phyloP scores from a whole-genome alignment of 2,888 invertebrate species.

The Megastigmus dorsalis region DNA sequence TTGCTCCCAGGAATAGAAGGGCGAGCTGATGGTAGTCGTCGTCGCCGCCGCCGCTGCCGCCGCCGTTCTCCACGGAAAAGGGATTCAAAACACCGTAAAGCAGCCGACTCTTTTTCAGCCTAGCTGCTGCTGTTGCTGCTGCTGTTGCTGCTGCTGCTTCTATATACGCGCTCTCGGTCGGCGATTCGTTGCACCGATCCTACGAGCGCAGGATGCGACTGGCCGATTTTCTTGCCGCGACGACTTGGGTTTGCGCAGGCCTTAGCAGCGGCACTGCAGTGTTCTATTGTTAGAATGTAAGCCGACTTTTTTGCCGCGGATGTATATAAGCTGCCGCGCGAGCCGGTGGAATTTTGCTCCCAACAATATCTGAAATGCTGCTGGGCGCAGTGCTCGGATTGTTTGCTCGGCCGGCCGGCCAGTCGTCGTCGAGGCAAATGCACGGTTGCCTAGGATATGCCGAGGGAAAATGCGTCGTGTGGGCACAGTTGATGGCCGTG shows the following conservation, averaged over 20 bases:
- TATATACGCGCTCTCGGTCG: neutral
- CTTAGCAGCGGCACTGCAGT: no score
- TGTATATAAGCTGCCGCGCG: conserved; percentile 13
- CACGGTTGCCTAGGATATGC: no score
- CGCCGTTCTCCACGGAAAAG: neutral
- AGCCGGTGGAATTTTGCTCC: no score
- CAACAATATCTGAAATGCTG: no score
- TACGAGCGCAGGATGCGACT: neutral
- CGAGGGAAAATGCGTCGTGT: no score
- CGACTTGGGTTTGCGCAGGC: neutral
- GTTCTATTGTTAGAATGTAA: no score
- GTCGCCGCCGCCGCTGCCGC: neutral
- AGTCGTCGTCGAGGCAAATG: no score
- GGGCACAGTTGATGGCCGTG: no score
- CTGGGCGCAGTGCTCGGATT: no score
- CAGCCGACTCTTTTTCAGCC: neutral
- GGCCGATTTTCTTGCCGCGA: neutral
- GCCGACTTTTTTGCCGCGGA: conserved; percentile 1
- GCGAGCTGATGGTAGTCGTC: neutral
- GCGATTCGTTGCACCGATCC: neutral
- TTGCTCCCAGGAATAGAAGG: neutral
- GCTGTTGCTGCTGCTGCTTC: neutral
- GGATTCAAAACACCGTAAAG: conserved; percentile 23
- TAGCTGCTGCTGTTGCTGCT: neutral
- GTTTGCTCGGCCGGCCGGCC: no score